These are phyloP conservation scores for Leptinotarsa tumamoca DNA, from an alignment of 2,888 invertebrate species.

Conservation along the genomic window DNA sequence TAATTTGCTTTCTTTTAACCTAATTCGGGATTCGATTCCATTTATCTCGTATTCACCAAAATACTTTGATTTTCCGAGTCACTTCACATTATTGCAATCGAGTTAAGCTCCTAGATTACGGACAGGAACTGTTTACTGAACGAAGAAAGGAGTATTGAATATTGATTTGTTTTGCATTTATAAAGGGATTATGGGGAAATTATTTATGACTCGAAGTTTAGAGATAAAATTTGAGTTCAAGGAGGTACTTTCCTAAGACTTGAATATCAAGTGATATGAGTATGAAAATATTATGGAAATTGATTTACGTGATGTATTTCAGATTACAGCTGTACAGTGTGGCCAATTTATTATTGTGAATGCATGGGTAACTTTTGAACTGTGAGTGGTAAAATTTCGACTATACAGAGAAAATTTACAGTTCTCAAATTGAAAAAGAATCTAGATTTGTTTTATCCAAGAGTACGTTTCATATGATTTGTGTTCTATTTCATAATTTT, in stretches of 20 bases:
- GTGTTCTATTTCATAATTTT: too few relatives aligned
- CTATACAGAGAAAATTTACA: too few relatives aligned
- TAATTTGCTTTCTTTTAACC: constrained; percentile 1
- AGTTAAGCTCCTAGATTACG: not conserved
- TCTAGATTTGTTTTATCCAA: too few relatives aligned
- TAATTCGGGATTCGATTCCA: constrained; percentile 5
- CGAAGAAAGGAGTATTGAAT: not conserved
- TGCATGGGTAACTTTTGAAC: too few relatives aligned
- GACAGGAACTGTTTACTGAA: not conserved
- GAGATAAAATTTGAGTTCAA: not conserved
- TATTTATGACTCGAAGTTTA: not conserved
- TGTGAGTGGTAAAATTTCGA: too few relatives aligned
- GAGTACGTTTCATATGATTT: too few relatives aligned
- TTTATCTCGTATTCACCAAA: not conserved
- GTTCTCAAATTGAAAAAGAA: too few relatives aligned
- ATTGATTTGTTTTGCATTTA: not conserved
- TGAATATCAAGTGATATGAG: too few relatives aligned
- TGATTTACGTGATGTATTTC: too few relatives aligned
- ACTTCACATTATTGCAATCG: not conserved
- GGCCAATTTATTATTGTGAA: too few relatives aligned
- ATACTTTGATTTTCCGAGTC: constrained; percentile 12
- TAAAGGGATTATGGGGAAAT: not conserved
- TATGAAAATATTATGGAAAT: too few relatives aligned
- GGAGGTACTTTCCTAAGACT: not conserved
- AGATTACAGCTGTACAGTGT: too few relatives aligned